Evolutionary conservation across 1,140 invertebrate genomes (phyloP).

Genomic region (Drosophila watanabei): DNA sequence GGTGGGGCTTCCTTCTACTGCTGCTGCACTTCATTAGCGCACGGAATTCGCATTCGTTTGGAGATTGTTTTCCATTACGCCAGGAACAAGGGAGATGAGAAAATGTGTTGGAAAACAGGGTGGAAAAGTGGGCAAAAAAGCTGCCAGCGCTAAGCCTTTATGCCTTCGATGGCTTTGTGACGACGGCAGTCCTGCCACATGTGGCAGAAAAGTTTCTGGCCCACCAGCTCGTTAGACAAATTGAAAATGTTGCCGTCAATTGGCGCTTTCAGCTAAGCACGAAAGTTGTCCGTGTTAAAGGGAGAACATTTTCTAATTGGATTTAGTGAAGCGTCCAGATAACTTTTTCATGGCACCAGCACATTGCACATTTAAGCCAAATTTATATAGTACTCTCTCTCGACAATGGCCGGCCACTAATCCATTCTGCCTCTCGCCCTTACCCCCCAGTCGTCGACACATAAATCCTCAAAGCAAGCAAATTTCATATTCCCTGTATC

Average conservation of each 20-base stretch:
- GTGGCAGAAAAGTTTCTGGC: slow-evolving; percentile 65
- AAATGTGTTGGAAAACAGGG: background rate
- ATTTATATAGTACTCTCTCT: slow-evolving; percentile 12
- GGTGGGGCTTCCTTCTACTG: slow-evolving; percentile 9
- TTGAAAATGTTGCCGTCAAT: slow-evolving; percentile 81
- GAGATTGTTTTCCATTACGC: slow-evolving; percentile 71
- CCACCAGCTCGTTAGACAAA: slow-evolving; percentile 77
- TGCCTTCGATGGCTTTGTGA: slow-evolving; percentile 81
- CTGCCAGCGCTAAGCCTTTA: slow-evolving; percentile 73
- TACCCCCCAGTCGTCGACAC: background rate
- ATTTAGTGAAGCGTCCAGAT: slow-evolving; percentile 6
- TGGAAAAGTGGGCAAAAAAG: slow-evolving; percentile 6
- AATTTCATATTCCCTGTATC: slow-evolving; percentile 50
- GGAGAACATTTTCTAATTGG: slow-evolving; percentile 37
- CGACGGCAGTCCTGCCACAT: slow-evolving; percentile 57
- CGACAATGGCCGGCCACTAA: slow-evolving; percentile 23
- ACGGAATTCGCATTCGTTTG: slow-evolving; percentile 58
- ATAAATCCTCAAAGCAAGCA: slow-evolving; percentile 43
- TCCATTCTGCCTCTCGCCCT: background rate
- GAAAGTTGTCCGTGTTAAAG: slow-evolving; percentile 52
- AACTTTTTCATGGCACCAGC: slow-evolving; percentile 4
- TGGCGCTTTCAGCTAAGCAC: slow-evolving; percentile 60
- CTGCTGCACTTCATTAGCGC: slow-evolving; percentile 71
- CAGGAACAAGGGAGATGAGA: slow-evolving; percentile 12
- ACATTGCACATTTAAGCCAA: slow-evolving; percentile 11